phyloP scores from a whole-genome alignment of 2,888 invertebrate species.

The Schizotus pectinicornis region DNA sequence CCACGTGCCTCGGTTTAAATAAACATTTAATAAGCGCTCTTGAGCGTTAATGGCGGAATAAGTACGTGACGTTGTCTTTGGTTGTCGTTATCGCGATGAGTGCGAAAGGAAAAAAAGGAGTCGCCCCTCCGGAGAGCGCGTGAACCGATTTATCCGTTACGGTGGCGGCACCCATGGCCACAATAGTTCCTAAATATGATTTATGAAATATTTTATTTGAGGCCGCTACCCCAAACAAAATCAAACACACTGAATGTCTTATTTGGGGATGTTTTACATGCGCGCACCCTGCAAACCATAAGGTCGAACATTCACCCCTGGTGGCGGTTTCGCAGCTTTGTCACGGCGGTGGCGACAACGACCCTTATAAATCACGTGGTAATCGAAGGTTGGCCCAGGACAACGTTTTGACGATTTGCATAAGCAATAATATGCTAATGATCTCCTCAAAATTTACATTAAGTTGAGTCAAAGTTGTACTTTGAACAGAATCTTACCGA shows the following conservation, averaged over 20 bases:
- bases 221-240: constrained; percentile 55
- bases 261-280: constrained; percentile 37
- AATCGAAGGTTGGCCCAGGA: constrained; percentile 6
- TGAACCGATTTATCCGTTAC: constrained; percentile 54
- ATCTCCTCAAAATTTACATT: too few relatives aligned
- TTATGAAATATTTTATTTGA: constrained; percentile 58
- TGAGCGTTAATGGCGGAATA: constrained; percentile 19
- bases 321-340: constrained; percentile 34
- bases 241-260: constrained; percentile 43
- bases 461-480: too few relatives aligned
- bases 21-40: constrained; percentile 51
- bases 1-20: constrained; percentile 56
- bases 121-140: constrained; percentile 35
- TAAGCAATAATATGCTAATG: too few relatives aligned
- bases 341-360: constrained; percentile 42
- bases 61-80: constrained; percentile 4
- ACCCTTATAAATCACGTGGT: constrained; percentile 36
- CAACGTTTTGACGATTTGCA: too few relatives aligned
- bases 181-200: constrained; percentile 59
- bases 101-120: constrained; percentile 33
- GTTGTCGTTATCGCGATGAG: constrained; percentile 13
- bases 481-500: too few relatives aligned
- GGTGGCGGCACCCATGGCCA: constrained; percentile 44
- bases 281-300: constrained; percentile 41
- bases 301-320: constrained; percentile 36